Conservation (phyloP, 2,888 invertebrate genomes). For the Lypha dubia region DNA sequence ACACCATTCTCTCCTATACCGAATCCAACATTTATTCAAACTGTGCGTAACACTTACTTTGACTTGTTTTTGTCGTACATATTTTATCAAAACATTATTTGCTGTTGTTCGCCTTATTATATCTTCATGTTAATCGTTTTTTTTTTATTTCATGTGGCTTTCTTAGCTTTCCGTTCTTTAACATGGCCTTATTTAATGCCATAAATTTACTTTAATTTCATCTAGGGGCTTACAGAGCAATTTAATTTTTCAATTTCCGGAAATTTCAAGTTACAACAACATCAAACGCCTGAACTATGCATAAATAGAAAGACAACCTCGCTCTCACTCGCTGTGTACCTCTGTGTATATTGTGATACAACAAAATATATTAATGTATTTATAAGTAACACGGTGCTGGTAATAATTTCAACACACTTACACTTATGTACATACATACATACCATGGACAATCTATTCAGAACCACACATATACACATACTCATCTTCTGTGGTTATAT, state of each 20-base stretch:
- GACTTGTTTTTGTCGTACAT: conserved; percentile 3
- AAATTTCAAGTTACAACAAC: not conserved
- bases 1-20: not conserved
- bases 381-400: conserved; percentile 27
- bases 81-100: not conserved
- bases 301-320: not conserved
- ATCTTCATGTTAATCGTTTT: not conserved
- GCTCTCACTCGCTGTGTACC: not conserved
- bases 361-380: conserved; percentile 29
- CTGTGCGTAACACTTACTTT: conserved; percentile 31
- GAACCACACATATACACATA: not conserved
- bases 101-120: conserved; percentile 15
- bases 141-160: not conserved
- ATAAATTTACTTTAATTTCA: conserved; percentile 31
- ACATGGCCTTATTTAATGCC: conserved; percentile 31
- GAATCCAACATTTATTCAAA: conserved; percentile 13
- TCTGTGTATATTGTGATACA: not conserved
- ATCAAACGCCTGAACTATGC: not conserved
- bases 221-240: not conserved
- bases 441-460: too few species aligned
- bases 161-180: conserved; percentile 12
- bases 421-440: not conserved
- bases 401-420: not conserved
- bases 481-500: not conserved
- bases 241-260: conserved; percentile 56